Conservation (phyloP, 2,888 invertebrate genomes). For the Trichogramma evanescens region DNA sequence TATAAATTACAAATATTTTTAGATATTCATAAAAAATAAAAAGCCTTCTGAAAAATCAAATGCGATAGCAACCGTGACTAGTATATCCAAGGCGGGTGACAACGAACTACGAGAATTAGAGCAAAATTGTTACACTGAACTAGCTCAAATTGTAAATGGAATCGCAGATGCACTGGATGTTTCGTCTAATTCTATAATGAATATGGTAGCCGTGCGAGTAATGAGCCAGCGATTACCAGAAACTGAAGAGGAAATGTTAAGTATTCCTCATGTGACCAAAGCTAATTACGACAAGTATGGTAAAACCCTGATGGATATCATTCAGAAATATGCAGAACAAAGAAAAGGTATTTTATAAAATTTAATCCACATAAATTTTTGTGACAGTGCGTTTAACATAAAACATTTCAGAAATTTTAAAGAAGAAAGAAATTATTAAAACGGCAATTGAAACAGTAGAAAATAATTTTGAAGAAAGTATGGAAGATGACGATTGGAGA, state of each 20-base stretch:
- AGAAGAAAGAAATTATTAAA: neutral
- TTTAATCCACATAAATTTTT: too few species aligned
- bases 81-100: constrained; percentile 13
- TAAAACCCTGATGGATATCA: constrained; percentile 66
- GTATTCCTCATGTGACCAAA: constrained; percentile 78
- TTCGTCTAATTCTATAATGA: constrained; percentile 54
- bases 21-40: constrained; percentile 3
- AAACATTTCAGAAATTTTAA: neutral
- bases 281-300: constrained; percentile 84
- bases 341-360: constrained; percentile 42
- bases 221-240: constrained; percentile 76
- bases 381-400: too few species aligned
- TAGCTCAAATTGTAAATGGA: constrained; percentile 51
- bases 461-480: constrained; percentile 1
- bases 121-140: constrained; percentile 52
- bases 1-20: neutral
- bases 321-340: constrained; percentile 62
- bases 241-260: constrained; percentile 66
- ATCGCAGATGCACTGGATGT: constrained; percentile 51
- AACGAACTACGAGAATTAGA: constrained; percentile 42
- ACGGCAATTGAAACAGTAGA: constrained; percentile 1
- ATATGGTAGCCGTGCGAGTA: constrained; percentile 49
- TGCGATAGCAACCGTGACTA: neutral
- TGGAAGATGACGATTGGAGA: constrained; percentile 10
- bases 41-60: neutral